These are phyloP conservation scores for Hydropsyche betteni DNA, from an alignment of 2,888 invertebrate species.

Conservation along the genomic window DNA sequence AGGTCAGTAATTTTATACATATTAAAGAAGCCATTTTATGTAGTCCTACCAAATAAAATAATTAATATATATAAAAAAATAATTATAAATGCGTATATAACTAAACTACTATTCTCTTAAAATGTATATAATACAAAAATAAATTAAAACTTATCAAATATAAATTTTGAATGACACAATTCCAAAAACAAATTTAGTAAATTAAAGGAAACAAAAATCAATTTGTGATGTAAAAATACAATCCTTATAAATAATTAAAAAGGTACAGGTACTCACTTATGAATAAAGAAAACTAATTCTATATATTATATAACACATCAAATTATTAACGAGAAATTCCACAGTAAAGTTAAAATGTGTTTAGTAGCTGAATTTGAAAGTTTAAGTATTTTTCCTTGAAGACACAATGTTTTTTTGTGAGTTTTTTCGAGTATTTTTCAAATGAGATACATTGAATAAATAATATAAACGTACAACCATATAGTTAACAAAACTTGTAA, in stretches of 20 bases:
- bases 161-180: too few species aligned
- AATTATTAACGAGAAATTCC: background rate
- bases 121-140: conserved; percentile 24
- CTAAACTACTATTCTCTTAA: conserved; percentile 6
- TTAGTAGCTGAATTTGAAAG: too few species aligned
- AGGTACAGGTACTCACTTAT: conserved; percentile 24
- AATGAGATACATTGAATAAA: background rate
- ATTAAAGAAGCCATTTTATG: too few species aligned
- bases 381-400: too few species aligned
- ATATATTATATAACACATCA: conserved; percentile 4
- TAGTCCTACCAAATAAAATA: background rate
- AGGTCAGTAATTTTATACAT: too few species aligned
- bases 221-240: background rate
- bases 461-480: background rate
- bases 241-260: conserved; percentile 18
- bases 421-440: conserved; percentile 16
- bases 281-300: conserved; percentile 12
- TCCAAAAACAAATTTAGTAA: too few species aligned
- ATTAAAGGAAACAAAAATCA: too few species aligned
- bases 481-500: background rate
- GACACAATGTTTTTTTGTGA: too few species aligned
- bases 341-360: too few species aligned
- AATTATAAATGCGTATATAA: conserved; percentile 7
- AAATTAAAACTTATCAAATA: conserved; percentile 15
- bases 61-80: background rate